Percentiles rank a stretch among this genome's conserved stretches.
Evolutionary conservation across 2,888 invertebrate species (phyloP).

Genomic region (Crioceris asparagi): DNA sequence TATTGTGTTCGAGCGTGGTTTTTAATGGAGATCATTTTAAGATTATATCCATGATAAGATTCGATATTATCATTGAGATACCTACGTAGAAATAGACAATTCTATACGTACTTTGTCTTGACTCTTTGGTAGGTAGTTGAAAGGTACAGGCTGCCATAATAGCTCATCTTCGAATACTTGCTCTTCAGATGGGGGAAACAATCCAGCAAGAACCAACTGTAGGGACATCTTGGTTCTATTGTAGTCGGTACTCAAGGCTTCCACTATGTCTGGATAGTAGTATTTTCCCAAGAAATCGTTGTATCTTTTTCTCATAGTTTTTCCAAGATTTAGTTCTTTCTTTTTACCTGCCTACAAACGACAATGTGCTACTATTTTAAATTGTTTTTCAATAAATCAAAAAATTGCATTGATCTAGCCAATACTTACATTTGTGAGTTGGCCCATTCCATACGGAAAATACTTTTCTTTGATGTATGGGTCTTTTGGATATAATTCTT

Average conservation of each 20-base stretch:
- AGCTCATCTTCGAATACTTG: slow-evolving; percentile 42
- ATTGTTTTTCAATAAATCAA: not conserved
- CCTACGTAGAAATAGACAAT: too few species aligned
- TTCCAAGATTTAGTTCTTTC: slow-evolving; percentile 45
- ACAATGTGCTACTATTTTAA: too few species aligned
- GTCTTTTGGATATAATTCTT: slow-evolving; percentile 20
- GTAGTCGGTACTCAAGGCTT: slow-evolving; percentile 56
- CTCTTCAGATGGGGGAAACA: slow-evolving; percentile 49
- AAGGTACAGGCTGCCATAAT: slow-evolving; percentile 66
- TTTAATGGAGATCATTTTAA: too few species aligned
- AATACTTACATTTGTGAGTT: slow-evolving; percentile 22
- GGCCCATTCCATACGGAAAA: slow-evolving; percentile 21
- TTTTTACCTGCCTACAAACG: slow-evolving; percentile 22
- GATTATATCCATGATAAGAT: too few species aligned
- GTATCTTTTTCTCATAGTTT: slow-evolving; percentile 51
- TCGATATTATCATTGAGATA: too few species aligned
- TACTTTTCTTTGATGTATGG: slow-evolving; percentile 19
- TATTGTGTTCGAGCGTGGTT: too few species aligned
- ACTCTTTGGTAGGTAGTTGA: slow-evolving; percentile 46
- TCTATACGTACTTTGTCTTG: slow-evolving; percentile 20
- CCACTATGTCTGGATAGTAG: slow-evolving; percentile 45
- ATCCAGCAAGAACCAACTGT: slow-evolving; percentile 52
- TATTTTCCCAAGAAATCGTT: slow-evolving; percentile 44
- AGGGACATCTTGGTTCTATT: slow-evolving; percentile 64
- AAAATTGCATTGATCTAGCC: not conserved